phyloP scores from a whole-genome alignment of 2,113 vertebrate genomes.

The Nestor notabilis region DNA sequence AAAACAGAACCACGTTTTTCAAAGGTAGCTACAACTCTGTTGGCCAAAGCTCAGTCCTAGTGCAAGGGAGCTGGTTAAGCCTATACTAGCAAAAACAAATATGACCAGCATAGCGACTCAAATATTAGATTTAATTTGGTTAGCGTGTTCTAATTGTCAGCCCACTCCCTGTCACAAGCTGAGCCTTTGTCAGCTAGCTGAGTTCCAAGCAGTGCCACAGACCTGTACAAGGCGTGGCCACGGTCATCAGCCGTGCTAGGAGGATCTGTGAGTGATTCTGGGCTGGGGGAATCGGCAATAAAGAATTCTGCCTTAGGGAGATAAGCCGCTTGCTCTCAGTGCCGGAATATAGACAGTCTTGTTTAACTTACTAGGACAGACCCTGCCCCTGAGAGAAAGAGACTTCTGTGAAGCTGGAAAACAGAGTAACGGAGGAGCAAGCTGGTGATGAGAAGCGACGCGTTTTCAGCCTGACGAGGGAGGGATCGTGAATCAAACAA shows the following conservation, averaged over 20 bases:
- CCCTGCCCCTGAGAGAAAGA: not conserved
- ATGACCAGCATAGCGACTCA: not conserved
- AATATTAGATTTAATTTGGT: not conserved
- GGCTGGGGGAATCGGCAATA: too few species aligned
- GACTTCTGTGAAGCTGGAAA: not conserved
- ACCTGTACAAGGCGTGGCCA: not conserved
- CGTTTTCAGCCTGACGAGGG: not conserved
- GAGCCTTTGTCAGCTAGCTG: not conserved
- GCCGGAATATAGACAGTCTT: not conserved
- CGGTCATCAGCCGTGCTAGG: rapidly evolving
- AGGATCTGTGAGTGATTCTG: not conserved
- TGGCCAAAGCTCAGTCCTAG: not conserved
- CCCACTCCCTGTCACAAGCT: not conserved
- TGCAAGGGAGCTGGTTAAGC: not conserved
- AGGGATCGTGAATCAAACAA: rapidly evolving
- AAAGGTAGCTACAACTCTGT: not conserved
- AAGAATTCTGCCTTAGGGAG: not conserved
- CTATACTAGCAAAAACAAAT: not conserved
- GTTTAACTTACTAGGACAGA: not conserved
- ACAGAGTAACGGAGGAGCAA: rapidly evolving
- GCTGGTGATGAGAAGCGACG: too few species aligned
- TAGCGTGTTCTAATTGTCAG: not conserved
- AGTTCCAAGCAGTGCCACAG: not conserved
- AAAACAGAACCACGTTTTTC: not conserved
- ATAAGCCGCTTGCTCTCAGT: not conserved